Evolutionary conservation across 2,797 vertebrate genomes (phyloP), one percentile per base, ranked within the genome.

Genomic region (Chromobotia macracanthus): DNA sequence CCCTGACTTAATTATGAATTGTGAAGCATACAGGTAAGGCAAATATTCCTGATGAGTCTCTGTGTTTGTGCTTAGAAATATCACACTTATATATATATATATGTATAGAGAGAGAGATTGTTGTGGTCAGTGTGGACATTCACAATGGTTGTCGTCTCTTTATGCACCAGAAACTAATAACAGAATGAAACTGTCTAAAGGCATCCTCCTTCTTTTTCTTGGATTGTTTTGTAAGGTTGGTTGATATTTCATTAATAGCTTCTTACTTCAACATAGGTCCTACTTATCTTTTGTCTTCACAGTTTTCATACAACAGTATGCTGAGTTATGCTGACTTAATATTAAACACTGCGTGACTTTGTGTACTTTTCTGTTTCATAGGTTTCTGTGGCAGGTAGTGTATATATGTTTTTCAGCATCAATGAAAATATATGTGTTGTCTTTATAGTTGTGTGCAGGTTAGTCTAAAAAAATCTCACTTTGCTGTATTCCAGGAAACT

Each of bases 111-210:
- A n/a, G n/a, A n/a, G n/a, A n/a, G n/a, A n/a, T 13, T 28, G 19
- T 8, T 44, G 4, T 46, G 21, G 31, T 72, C 35, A 25, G 15
- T 67, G 23, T 12, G 16, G 9, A 0, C 15, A 64, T 23, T 16
- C 11, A 6, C n/a, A 44, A 65, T 76, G 3, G 53, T 44, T 68
- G 11, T n/a, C 1, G 11, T 76, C 11, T 68, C 46, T 68, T 21
- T 41, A n/a, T 77, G 0, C 63, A n/a, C 6, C 53, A 78, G 66
- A 71, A 35, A 72, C 53, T 25, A 4, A 67, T 44, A 35, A 10
- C 84, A 90, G 61, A 82, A 92, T 92, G 91, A 84, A 85, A 86
- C 19, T 25, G 41, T 82, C 79, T 15, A 58, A 28, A 25, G 15
- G 78, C 3, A 0, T 86, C 1, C 28, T 86, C 35, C 51, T 92